Conservation (phyloP, 2,797 vertebrate species). For the Ibycter americanus region DNA sequence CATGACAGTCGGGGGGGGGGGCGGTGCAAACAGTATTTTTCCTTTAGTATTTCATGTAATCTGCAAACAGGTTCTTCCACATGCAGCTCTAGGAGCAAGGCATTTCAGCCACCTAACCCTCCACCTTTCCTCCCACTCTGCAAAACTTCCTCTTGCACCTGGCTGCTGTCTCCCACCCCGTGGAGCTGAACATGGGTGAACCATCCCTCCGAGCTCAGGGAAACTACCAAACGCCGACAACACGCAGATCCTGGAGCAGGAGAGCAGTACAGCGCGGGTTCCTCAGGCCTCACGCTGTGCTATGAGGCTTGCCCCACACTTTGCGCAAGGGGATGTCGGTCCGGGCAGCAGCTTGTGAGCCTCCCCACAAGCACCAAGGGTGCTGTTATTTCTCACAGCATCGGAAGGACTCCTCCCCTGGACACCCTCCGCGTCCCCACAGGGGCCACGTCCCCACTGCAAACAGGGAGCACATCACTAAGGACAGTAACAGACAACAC, state of each 20-base stretch:
- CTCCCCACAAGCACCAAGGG: not conserved
- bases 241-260: accelerated
- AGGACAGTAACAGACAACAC: not conserved
- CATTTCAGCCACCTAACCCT: not conserved
- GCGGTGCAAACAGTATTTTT: not conserved
- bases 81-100: not conserved
- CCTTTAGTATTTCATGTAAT: not conserved
- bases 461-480: not conserved
- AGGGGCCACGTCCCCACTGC: not conserved
- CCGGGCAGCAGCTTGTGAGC: not conserved
- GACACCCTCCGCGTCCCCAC: accelerated
- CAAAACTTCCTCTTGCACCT: not conserved
- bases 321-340: accelerated
- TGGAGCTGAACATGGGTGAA: accelerated
- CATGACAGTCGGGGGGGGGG: accelerated
- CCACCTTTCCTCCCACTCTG: not conserved
- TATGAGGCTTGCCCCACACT: accelerated
- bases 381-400: accelerated
- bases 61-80: not conserved
- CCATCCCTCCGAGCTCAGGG: not conserved
- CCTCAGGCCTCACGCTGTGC: not conserved
- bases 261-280: not conserved
- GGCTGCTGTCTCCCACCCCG: not conserved
- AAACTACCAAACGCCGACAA: not conserved
- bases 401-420: not conserved